phyloP scores from a whole-genome alignment of 35 echinoderm and acorn worm genomes.

The Strongylocentrotus purpuratus region DNA sequence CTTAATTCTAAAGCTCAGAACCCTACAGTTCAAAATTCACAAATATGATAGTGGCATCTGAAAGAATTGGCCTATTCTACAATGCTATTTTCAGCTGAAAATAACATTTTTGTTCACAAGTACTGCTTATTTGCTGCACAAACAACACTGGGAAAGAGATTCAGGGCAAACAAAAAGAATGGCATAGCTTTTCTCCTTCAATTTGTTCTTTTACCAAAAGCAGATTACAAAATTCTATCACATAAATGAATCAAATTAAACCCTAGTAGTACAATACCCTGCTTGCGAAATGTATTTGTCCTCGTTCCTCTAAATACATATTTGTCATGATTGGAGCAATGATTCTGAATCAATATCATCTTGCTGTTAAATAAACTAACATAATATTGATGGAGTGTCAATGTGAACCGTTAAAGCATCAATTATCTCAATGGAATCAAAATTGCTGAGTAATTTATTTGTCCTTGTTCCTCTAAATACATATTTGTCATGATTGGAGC shows the following conservation, averaged over 20 bases:
- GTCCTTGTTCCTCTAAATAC: background rate
- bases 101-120: background rate
- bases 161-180: background rate
- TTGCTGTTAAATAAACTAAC: too few species aligned
- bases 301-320: background rate
- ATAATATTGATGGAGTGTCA: too few species aligned
- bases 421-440: too few species aligned
- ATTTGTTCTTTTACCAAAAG: background rate
- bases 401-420: too few species aligned
- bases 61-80: background rate
- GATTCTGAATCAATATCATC: too few species aligned
- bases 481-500: too few species aligned
- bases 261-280: background rate
- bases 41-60: background rate
- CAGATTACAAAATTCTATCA: background rate
- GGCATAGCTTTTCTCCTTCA: background rate
- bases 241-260: background rate
- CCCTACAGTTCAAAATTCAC: background rate
- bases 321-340: too few species aligned
- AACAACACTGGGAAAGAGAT: background rate
- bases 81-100: background rate
- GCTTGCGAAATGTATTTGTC: background rate
- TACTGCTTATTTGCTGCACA: background rate
- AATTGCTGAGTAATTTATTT: background rate
- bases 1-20: background rate